phyloP scores from a whole-genome alignment of 2,888 invertebrate species.

The Plagiodera versicolora region DNA sequence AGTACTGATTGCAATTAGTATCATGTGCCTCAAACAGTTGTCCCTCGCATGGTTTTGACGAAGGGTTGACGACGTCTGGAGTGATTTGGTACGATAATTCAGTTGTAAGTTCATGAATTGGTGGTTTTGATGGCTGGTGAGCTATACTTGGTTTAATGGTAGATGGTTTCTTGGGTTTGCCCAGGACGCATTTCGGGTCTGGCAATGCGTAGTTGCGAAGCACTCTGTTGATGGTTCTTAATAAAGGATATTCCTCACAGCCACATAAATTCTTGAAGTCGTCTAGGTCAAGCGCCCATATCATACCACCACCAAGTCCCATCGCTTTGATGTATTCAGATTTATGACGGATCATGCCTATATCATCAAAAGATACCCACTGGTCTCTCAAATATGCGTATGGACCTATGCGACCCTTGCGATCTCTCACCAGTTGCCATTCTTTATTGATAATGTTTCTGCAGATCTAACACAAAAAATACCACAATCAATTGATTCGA shows the following conservation, averaged over 20 bases:
- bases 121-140: constrained; percentile 25
- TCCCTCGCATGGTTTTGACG: constrained; percentile 56
- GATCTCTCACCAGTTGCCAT: constrained; percentile 76
- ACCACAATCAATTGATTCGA: constrained; percentile 13
- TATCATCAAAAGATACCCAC: constrained; percentile 93
- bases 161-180: constrained; percentile 23
- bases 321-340: constrained; percentile 78
- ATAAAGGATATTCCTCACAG: constrained; percentile 79
- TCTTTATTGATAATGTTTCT: constrained; percentile 72
- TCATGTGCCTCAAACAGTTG: constrained; percentile 64
- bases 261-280: constrained; percentile 81
- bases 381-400: constrained; percentile 83
- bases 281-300: constrained; percentile 87
- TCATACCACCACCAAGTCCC: constrained; percentile 84
- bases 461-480: constrained; percentile 67
- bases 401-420: constrained; percentile 82
- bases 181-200: constrained; percentile 64
- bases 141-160: background rate
- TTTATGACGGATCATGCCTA: constrained; percentile 79
- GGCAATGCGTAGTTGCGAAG: constrained; percentile 68
- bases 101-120: constrained; percentile 31
- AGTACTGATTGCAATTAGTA: constrained; percentile 75
- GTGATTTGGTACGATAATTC: background rate
- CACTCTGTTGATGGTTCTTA: constrained; percentile 80
- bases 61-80: constrained; percentile 31